Conservation (phyloP, 2,797 vertebrate species). For the Peromyscus eremicus region DNA sequence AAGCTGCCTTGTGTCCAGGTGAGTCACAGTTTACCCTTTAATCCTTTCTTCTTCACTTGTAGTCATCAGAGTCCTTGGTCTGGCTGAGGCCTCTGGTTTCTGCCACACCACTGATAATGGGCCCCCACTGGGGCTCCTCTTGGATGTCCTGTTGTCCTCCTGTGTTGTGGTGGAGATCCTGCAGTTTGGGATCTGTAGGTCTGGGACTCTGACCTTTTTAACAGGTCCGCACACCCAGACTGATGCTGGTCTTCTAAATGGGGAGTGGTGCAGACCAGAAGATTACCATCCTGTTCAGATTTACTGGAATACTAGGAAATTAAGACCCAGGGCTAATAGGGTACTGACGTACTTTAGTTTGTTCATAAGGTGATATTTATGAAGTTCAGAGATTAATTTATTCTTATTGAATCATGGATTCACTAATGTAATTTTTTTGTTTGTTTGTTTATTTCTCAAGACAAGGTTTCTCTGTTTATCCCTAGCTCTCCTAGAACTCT, state of each 20-base stretch:
- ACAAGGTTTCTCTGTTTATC: not conserved
- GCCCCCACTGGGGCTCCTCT: not conserved
- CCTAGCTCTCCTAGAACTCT: not conserved
- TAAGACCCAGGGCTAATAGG: not conserved
- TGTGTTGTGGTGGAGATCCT: not conserved
- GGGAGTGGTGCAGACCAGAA: not conserved
- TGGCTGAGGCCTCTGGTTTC: not conserved
- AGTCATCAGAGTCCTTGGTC: not conserved
- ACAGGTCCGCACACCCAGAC: not conserved
- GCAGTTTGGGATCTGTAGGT: not conserved
- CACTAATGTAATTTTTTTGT: not conserved
- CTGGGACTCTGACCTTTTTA: not conserved
- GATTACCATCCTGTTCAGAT: not conserved
- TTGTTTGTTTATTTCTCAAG: no score
- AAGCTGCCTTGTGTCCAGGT: not conserved
- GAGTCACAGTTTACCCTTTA: not conserved
- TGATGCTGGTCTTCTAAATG: not conserved
- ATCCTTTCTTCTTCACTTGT: not conserved
- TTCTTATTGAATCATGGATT: conserved; percentile 32
- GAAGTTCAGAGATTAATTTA: conserved; percentile 55
- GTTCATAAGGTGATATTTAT: conserved; percentile 24
- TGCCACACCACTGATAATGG: not conserved
- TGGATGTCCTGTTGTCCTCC: not conserved
- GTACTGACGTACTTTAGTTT: not conserved
- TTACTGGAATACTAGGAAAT: conserved; percentile 14